Conservation (phyloP, 2,797 vertebrate species). For the Hephaestus fuliginosus region DNA sequence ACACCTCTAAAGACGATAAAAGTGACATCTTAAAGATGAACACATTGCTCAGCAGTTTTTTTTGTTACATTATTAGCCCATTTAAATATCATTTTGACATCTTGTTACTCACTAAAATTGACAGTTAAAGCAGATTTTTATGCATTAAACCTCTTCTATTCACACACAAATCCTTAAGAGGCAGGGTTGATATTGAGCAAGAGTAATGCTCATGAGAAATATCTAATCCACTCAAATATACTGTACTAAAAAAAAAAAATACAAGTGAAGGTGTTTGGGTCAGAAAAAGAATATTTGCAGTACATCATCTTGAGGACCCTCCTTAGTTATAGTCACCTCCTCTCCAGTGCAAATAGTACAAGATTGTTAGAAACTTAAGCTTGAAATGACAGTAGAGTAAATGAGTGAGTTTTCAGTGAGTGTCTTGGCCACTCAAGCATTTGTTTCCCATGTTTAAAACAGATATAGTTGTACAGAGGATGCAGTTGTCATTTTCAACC, state of each 20-base stretch:
- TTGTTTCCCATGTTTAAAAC: slow-evolving; percentile 34
- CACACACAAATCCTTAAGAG: neutral
- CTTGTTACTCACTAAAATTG: neutral
- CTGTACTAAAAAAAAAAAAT: neutral
- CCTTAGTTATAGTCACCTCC: neutral
- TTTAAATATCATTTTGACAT: slow-evolving; percentile 21
- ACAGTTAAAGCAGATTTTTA: neutral
- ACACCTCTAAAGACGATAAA: neutral
- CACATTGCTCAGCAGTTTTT: neutral
- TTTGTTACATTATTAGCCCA: neutral
- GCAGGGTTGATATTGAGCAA: neutral
- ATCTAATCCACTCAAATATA: slow-evolving; percentile 6
- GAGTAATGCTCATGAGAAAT: slow-evolving; percentile 10
- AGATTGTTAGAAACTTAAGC: neutral
- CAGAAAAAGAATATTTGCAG: neutral
- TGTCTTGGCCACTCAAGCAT: slow-evolving; percentile 2
- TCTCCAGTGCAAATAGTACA: neutral
- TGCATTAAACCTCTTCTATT: neutral
- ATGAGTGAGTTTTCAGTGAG: neutral
- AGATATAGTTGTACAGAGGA: slow-evolving; percentile 17
- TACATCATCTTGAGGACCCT: neutral
- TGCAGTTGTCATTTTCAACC: slow-evolving; percentile 74
- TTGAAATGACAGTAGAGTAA: slow-evolving; percentile 1
- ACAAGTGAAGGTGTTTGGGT: neutral
- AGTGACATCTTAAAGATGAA: too few relatives aligned